Evolutionary conservation across 2,797 vertebrate species (phyloP), one percentile per base, ranked within the genome.

Genomic region (Chiloscyllium punctatum): DNA sequence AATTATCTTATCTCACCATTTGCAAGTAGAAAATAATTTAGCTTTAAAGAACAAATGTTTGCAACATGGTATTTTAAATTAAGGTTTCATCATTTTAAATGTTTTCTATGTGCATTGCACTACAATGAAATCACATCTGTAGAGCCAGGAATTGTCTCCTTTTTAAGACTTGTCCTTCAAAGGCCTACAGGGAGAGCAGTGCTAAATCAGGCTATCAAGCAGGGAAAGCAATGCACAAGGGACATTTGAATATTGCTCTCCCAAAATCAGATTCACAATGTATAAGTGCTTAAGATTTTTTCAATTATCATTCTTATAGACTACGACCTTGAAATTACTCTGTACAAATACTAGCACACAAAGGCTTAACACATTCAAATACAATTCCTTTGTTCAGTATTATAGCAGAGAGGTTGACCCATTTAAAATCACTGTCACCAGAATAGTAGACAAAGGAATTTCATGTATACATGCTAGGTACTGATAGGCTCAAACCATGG

Each of bases 331-430:
- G 88, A 92, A 68, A 68, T 92, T 92, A 92, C 53, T 66, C 33
- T 92, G 33, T 66, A 33, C 33, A 68, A 66, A 68, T 92, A 92
- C 42, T 66, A 84, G 88, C 88, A 68, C 27, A 90, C 88, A 92
- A 92, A 92, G 88, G 88, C 57, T 92, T 37, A 92, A 92, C n/a
- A 90, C 87, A 90, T 90, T 90, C 87, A 92, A 68, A 66, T n/a
- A 18, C 66, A n/a, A 92, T 92, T 37, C 57, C 88, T 66, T 91
- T 92, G 88, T 92, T 92, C 57, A n/a, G 57, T 51, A 68, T 92
- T 90, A 57, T 11, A n/a, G 21, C n/a, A 68, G 62, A 27, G 0
- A 21, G 11, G n/a, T 68, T 91, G 66, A 92, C 90, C 90, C 62
- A 92, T 92, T 69, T 92, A 68, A 92, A 68, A 92, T 25, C 62